Evolutionary conservation across 2,113 vertebrate species (phyloP).

Genomic region (Micromys minutus): DNA sequence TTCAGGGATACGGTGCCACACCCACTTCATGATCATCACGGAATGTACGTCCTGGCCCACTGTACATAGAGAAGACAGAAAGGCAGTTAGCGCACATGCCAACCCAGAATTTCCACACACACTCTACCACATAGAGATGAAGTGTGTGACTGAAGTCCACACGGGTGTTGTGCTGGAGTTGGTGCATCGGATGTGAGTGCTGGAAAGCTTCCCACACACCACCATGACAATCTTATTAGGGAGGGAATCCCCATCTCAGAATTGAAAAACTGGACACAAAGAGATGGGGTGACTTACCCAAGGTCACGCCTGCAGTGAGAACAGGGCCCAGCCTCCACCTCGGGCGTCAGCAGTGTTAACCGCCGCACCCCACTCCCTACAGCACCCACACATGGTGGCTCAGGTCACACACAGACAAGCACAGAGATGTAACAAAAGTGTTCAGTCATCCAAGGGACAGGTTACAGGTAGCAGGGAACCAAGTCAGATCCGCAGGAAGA

Average conservation of each 20-base stretch:
- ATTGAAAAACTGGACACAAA: neutral
- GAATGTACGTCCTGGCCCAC: neutral
- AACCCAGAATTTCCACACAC: neutral
- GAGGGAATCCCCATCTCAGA: neutral
- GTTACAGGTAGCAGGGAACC: neutral
- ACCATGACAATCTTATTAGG: neutral
- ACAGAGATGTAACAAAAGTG: neutral
- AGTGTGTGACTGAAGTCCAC: neutral
- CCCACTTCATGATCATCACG: fast-evolving
- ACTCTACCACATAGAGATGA: neutral
- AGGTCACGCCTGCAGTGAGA: neutral
- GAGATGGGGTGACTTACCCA: neutral
- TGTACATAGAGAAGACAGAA: neutral
- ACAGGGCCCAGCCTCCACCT: neutral
- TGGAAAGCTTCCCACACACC: neutral
- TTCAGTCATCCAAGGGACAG: neutral
- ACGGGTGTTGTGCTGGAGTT: neutral
- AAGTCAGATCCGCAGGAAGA: neutral
- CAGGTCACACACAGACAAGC: neutral
- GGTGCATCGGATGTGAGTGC: neutral
- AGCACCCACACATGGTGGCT: neutral
- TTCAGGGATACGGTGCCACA: fast-evolving
- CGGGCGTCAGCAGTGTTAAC: neutral
- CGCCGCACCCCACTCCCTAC: neutral
- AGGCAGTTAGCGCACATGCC: neutral